phyloP scores from a whole-genome alignment of 2,888 invertebrate genomes.

The Lepidocyrtoides sp. region DNA sequence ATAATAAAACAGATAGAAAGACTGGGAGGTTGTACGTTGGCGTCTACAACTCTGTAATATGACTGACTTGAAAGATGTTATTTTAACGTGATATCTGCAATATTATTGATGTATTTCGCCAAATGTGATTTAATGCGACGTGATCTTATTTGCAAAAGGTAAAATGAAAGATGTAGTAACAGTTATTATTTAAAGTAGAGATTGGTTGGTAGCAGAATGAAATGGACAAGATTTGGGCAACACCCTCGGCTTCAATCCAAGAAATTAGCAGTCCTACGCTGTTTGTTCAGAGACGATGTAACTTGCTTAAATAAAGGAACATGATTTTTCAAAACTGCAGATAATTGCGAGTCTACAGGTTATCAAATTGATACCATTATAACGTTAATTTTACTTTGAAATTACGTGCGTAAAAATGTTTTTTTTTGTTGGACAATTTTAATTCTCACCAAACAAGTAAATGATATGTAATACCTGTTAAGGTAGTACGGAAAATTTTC shows the following conservation, averaged over 20 bases:
- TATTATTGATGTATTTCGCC: background rate
- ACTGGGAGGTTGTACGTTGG: conserved; percentile 29
- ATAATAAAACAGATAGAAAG: too few relatives aligned
- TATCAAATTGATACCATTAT: too few relatives aligned
- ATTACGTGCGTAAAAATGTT: too few relatives aligned
- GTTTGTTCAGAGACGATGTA: too few relatives aligned
- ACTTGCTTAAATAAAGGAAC: too few relatives aligned
- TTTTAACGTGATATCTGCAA: background rate
- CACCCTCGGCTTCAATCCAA: background rate
- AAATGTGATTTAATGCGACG: background rate
- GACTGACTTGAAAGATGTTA: background rate
- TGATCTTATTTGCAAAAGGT: background rate
- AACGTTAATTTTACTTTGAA: too few relatives aligned
- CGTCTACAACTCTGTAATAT: background rate
- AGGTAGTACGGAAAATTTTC: too few relatives aligned
- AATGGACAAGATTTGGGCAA: background rate
- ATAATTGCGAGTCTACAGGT: too few relatives aligned
- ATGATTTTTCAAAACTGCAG: too few relatives aligned
- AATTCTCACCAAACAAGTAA: too few relatives aligned
- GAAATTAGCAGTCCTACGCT: background rate
- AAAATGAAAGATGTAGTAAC: background rate
- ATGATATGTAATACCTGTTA: too few relatives aligned
- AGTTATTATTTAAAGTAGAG: background rate
- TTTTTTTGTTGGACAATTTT: too few relatives aligned
- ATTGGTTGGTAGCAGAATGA: background rate